These are phyloP conservation scores for Aphaenogaster floridana DNA, from an alignment of 1,140 invertebrate genomes.

Conservation along the genomic window DNA sequence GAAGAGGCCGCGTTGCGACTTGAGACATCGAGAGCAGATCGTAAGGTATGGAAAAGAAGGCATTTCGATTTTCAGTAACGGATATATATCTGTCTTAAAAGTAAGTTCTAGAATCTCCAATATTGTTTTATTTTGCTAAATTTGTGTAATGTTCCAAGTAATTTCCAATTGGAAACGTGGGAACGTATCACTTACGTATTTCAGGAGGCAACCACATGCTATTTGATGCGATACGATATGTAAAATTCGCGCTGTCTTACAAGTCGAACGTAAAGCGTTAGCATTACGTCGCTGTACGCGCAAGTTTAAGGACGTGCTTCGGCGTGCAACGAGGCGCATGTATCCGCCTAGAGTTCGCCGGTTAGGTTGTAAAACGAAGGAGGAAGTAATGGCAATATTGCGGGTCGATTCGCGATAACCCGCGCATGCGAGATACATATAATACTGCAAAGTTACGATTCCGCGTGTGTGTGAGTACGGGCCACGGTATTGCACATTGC, in stretches of 20 bases:
- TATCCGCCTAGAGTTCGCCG: slow-evolving; percentile 25
- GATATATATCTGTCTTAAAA: neutral
- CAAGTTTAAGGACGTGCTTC: slow-evolving; percentile 55
- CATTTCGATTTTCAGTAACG: neutral
- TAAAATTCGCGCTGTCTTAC: slow-evolving; percentile 20
- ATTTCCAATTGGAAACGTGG: neutral
- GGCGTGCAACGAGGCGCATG: slow-evolving; percentile 28
- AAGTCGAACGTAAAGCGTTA: slow-evolving; percentile 34
- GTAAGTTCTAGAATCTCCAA: neutral
- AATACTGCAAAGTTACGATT: slow-evolving; percentile 33
- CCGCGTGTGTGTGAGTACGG: neutral
- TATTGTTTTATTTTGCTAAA: neutral
- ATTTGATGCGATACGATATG: slow-evolving; percentile 26
- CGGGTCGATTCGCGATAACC: slow-evolving; percentile 23
- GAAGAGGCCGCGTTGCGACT: neutral
- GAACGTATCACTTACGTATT: neutral
- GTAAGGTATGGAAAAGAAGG: slow-evolving; percentile 29
- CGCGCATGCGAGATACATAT: slow-evolving; percentile 37
- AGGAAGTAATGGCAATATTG: slow-evolving; percentile 36
- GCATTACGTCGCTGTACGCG: slow-evolving; percentile 33
- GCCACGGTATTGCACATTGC: neutral
- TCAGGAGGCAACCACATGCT: slow-evolving; percentile 10
- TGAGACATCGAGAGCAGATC: neutral
- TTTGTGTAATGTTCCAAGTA: neutral
- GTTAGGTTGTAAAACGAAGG: slow-evolving; percentile 43